These are phyloP conservation scores for Eurystomus gularis DNA, from an alignment of 2,113 vertebrate species.

Conservation along the genomic window DNA sequence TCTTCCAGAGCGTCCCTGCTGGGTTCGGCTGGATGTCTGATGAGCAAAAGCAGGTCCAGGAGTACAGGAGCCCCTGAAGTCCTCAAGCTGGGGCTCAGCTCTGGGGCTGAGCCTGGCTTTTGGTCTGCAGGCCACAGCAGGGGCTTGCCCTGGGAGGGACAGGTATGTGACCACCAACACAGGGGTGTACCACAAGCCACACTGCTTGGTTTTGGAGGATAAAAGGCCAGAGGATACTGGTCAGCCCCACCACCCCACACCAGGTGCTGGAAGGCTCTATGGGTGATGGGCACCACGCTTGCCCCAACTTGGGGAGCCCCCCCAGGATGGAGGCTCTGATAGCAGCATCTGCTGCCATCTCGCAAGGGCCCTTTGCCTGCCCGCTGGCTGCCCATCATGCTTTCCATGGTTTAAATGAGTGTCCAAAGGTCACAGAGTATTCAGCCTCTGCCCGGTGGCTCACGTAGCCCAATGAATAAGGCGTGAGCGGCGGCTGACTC, in stretches of 20 bases:
- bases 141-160: rapidly evolving
- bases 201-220: background rate
- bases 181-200: rapidly evolving
- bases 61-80: background rate
- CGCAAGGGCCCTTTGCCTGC: rapidly evolving
- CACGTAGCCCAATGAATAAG: background rate
- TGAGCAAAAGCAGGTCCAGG: background rate
- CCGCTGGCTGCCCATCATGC: background rate
- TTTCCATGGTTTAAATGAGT: background rate
- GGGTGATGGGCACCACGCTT: background rate
- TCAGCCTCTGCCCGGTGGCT: background rate
- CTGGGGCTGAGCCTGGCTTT: background rate
- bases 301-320: rapidly evolving
- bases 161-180: rapidly evolving
- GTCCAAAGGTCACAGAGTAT: background rate
- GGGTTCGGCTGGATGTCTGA: background rate
- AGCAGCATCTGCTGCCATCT: background rate
- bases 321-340: rapidly evolving
- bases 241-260: rapidly evolving
- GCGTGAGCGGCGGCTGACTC: background rate
- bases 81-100: background rate
- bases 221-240: background rate
- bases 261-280: background rate
- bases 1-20: background rate
- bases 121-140: background rate